phyloP scores from a whole-genome alignment of 1,140 invertebrate species.

The Melitaea cinxia region DNA sequence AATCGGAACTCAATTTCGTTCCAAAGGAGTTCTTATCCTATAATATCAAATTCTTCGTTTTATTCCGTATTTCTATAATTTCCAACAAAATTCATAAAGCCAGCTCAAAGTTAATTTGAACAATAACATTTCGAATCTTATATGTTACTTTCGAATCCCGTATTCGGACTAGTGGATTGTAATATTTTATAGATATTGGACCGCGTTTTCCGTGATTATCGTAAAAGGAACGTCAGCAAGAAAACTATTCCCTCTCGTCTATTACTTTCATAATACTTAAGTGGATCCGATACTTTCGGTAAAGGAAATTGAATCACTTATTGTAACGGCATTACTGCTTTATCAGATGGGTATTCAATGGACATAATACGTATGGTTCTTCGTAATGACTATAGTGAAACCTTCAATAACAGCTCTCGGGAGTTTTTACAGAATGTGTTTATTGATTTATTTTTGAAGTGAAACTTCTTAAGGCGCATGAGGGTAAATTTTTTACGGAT shows the following conservation, averaged over 20 bases:
- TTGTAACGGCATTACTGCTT: constrained; percentile 74
- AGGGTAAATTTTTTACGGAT: too few species aligned
- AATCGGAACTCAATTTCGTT: constrained; percentile 2
- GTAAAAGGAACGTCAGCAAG: constrained; percentile 78
- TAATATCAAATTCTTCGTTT: background rate
- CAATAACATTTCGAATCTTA: constrained; percentile 31
- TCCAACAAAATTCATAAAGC: constrained; percentile 17
- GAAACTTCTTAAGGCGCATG: too few species aligned
- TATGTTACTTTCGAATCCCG: constrained; percentile 10
- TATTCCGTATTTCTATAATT: constrained; percentile 19
- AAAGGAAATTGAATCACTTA: constrained; percentile 80
- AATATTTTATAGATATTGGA: constrained; percentile 35
- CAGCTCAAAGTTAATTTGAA: constrained; percentile 31
- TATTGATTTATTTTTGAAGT: background rate
- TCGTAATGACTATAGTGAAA: constrained; percentile 24
- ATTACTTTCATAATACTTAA: constrained; percentile 80
- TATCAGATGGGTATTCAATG: constrained; percentile 73
- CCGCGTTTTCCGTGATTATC: constrained; percentile 77
- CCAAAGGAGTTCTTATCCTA: constrained; percentile 6
- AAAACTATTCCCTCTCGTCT: constrained; percentile 77
- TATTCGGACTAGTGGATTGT: constrained; percentile 21
- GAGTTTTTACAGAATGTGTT: background rate
- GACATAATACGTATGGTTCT: constrained; percentile 48
- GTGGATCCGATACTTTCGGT: constrained; percentile 77
- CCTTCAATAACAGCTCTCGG: background rate